Conservation (phyloP, 92 coral and sea anemone species). For the Desmophyllum pertusum region DNA sequence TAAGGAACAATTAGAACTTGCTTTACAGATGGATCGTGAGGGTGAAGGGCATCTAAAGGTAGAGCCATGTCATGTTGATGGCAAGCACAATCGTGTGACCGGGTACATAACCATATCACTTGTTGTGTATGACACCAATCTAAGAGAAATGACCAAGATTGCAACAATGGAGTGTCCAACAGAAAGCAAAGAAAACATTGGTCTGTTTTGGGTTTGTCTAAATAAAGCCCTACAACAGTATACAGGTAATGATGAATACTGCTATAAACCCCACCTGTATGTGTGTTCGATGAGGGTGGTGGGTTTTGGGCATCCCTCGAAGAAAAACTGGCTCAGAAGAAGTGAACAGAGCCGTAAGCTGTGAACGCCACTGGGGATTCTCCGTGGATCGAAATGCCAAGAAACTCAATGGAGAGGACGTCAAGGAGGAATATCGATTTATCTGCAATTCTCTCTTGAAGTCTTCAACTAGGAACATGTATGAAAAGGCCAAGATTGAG, state of each 20-base stretch:
- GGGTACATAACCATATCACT: constrained; percentile 63
- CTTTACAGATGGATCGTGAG: constrained; percentile 59
- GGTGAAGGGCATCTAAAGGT: constrained; percentile 57
- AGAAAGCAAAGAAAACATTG: constrained; percentile 61
- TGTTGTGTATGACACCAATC: constrained; percentile 61
- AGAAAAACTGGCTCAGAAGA: constrained; percentile 62
- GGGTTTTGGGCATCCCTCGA: constrained; percentile 66
- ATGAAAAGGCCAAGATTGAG: constrained; percentile 50
- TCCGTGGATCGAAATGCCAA: constrained; percentile 66
- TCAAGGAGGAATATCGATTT: constrained; percentile 55
- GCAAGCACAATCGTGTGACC: constrained; percentile 64
- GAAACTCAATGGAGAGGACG: constrained; percentile 63
- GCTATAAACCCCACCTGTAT: constrained; percentile 55
- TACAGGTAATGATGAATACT: constrained; percentile 42
- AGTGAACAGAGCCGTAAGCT: constrained; percentile 60
- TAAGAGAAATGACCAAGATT: constrained; percentile 57
- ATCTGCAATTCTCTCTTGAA: constrained; percentile 39
- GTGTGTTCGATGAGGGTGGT: constrained; percentile 63
- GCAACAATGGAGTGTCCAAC: constrained; percentile 66
- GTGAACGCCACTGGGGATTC: constrained; percentile 70
- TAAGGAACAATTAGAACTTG: constrained; percentile 61
- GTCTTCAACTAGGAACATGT: constrained; percentile 57
- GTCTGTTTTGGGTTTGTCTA: constrained; percentile 61
- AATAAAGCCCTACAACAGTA: constrained; percentile 43
- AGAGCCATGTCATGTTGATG: constrained; percentile 64